A percentile compares a stretch with the other conserved stretches of the same genome.
phyloP scores from a whole-genome alignment of 2,888 invertebrate species.

The Abscondita cerata region DNA sequence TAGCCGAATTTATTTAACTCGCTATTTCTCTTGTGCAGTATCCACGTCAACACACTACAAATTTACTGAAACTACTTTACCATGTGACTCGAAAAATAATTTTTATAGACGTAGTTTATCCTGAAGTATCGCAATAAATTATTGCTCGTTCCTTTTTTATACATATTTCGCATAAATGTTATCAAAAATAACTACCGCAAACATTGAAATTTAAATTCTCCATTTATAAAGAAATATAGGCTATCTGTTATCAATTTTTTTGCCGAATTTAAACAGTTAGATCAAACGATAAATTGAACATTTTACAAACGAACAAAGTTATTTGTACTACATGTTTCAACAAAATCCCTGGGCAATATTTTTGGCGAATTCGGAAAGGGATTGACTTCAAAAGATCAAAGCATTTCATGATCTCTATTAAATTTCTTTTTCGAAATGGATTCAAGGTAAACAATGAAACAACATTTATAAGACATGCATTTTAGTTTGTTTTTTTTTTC shows the following conservation, averaged over 20 bases:
- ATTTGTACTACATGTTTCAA: conserved; percentile 8
- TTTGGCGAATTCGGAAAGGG: conserved; percentile 13
- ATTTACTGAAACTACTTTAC: conserved; percentile 8
- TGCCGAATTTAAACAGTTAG: conserved; percentile 6
- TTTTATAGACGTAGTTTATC: conserved; percentile 4
- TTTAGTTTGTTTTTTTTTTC: background rate
- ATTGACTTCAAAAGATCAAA: conserved; percentile 26
- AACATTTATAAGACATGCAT: background rate
- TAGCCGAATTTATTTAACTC: background rate
- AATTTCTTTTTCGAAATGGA: conserved; percentile 2
- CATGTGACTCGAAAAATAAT: conserved; percentile 2
- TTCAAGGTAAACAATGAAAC: conserved; percentile 1
- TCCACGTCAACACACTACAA: conserved; percentile 4
- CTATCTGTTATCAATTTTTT: background rate
- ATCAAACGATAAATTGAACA: conserved; percentile 11
- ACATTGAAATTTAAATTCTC: too few relatives aligned
- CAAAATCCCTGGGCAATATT: conserved; percentile 17
- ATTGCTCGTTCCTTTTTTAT: background rate
- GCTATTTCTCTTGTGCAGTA: conserved; percentile 10
- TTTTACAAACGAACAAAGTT: conserved; percentile 9
- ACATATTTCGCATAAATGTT: too few relatives aligned
- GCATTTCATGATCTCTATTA: conserved; percentile 9
- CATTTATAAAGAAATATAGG: background rate
- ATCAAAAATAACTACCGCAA: too few relatives aligned
- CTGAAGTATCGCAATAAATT: background rate